phyloP scores from a whole-genome alignment of 2,113 vertebrate species.

The Pterophyllum scalare region DNA sequence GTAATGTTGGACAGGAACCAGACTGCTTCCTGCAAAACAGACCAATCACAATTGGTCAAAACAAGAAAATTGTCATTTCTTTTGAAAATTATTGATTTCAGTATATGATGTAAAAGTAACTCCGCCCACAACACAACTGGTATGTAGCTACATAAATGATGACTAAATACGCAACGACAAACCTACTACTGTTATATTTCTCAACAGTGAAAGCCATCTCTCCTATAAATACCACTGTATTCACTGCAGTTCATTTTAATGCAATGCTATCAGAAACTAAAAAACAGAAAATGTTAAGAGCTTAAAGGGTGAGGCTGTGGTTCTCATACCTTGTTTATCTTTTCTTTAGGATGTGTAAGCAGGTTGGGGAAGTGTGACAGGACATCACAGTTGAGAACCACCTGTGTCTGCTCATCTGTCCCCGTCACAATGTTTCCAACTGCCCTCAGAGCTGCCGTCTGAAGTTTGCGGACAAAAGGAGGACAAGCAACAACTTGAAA shows the following conservation, averaged over 20 bases:
- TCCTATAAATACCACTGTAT: not conserved
- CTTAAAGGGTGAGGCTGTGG: not conserved
- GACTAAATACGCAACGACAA: not conserved
- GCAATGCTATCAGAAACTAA: not conserved
- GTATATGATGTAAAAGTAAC: not conserved
- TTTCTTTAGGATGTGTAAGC: conserved; percentile 98
- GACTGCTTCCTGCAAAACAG: conserved; percentile 91
- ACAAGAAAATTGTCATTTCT: no score
- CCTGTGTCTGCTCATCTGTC: conserved; percentile 98
- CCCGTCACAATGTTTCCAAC: conserved; percentile 99
- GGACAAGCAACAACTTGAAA: not conserved
- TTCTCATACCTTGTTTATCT: conserved; percentile 95
- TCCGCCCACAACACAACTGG: not conserved
- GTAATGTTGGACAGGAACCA: conserved; percentile 99
- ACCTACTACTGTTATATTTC: not conserved
- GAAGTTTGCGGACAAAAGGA: conserved; percentile 25
- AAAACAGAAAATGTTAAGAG: not conserved
- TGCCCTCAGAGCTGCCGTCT: conserved; percentile 97
- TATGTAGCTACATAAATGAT: not conserved
- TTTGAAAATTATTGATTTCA: not conserved
- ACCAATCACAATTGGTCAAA: conserved; percentile 39
- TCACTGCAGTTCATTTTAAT: not conserved
- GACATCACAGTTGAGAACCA: conserved; percentile 99
- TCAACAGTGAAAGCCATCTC: not conserved
- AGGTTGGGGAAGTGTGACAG: conserved; percentile 96